These are phyloP conservation scores for Apis laboriosa DNA, from an alignment of 1,140 invertebrate species.

Conservation along the genomic window DNA sequence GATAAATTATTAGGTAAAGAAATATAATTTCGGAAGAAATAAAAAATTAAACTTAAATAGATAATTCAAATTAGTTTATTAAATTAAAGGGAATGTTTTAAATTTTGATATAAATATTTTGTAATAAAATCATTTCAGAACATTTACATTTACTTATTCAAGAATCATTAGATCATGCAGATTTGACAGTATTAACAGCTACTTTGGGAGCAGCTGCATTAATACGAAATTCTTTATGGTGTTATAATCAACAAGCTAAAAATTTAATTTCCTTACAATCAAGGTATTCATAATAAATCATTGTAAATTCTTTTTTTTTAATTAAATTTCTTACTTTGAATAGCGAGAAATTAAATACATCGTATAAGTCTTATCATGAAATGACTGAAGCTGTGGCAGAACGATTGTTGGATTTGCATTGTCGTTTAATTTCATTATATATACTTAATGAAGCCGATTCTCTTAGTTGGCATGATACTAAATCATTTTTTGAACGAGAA, in stretches of 20 bases:
- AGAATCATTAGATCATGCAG: constrained; percentile 90
- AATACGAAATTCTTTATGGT: constrained; percentile 88
- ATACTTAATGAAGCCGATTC: constrained; percentile 90
- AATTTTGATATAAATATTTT: background rate
- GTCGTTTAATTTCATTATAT: constrained; percentile 87
- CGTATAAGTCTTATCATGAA: constrained; percentile 88
- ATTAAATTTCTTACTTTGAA: background rate
- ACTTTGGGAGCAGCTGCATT: constrained; percentile 89
- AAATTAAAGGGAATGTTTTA: constrained; percentile 3
- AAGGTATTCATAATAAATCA: constrained; percentile 53
- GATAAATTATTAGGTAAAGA: constrained; percentile 82
- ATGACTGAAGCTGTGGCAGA: constrained; percentile 91
- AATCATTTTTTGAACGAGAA: constrained; percentile 85
- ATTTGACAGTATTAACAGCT: constrained; percentile 88
- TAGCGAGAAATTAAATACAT: constrained; percentile 72
- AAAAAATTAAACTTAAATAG: background rate
- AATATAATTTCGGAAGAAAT: no score
- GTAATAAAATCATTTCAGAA: constrained; percentile 77
- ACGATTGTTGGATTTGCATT: constrained; percentile 88
- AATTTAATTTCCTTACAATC: constrained; percentile 68
- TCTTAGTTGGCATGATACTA: constrained; percentile 84
- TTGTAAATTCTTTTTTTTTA: background rate
- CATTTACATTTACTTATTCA: constrained; percentile 89
- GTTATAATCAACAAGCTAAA: constrained; percentile 85
- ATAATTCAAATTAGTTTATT: background rate